These are phyloP conservation scores for Oreochromis aureus DNA, from an alignment of 2,113 vertebrate genomes.

Conservation along the genomic window DNA sequence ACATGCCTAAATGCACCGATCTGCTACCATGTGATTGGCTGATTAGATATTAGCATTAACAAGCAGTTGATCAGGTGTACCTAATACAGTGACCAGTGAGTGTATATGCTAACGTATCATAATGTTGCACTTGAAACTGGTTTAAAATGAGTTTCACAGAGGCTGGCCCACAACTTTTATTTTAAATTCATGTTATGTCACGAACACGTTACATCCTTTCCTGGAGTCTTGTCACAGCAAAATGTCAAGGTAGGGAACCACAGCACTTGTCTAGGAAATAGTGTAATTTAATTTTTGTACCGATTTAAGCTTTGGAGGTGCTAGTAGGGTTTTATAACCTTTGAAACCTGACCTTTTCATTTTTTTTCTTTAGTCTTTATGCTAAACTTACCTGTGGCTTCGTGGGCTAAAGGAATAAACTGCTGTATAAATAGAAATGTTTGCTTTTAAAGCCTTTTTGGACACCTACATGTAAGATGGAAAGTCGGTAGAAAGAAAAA, in stretches of 20 bases:
- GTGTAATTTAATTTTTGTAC: neutral
- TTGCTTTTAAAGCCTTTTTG: neutral
- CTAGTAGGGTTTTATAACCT: neutral
- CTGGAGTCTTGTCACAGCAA: neutral
- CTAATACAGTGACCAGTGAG: neutral
- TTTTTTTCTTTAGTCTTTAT: neutral
- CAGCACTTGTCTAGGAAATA: neutral
- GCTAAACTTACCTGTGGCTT: neutral
- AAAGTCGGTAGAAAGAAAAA: neutral
- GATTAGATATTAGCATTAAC: neutral
- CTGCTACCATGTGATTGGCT: neutral
- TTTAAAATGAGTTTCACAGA: neutral
- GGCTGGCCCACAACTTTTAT: neutral
- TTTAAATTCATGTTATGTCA: neutral
- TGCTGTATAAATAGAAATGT: neutral
- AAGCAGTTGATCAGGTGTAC: neutral
- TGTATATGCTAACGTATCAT: neutral
- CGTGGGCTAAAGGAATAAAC: neutral
- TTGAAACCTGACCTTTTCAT: neutral
- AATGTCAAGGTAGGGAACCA: neutral
- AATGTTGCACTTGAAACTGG: neutral
- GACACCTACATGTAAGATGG: neutral
- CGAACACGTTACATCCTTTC: neutral
- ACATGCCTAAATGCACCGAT: neutral
- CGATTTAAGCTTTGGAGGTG: neutral